These are phyloP conservation scores for Xiphophorus couchianus DNA, from an alignment of 2,113 vertebrate genomes.

Conservation along the genomic window DNA sequence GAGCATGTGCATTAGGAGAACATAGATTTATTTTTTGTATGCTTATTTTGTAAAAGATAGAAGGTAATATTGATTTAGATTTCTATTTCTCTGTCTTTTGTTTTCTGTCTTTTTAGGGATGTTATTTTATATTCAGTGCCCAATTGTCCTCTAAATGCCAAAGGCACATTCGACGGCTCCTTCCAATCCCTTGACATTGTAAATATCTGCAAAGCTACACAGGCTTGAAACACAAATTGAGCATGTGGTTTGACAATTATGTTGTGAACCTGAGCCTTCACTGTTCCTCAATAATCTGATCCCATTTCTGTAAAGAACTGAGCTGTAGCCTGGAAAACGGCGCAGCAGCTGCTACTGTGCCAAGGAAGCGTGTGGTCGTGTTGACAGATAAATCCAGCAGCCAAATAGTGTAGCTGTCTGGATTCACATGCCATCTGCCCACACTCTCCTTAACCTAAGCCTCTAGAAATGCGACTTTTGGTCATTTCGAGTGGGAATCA, in stretches of 20 bases:
- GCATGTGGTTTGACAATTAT: constrained; percentile 56
- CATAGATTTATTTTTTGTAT: constrained; percentile 40
- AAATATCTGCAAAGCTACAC: constrained; percentile 38
- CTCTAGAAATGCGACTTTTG: constrained; percentile 33
- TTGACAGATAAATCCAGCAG: constrained; percentile 65
- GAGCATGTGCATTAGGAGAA: constrained; percentile 38
- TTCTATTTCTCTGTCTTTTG: constrained; percentile 32
- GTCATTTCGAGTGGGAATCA: constrained; percentile 34
- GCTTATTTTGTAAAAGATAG: constrained; percentile 34
- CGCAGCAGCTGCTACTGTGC: constrained; percentile 48
- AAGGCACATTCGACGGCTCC: constrained; percentile 59
- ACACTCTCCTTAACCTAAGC: constrained; percentile 40
- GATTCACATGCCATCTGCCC: constrained; percentile 55
- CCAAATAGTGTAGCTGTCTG: constrained; percentile 48
- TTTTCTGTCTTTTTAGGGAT: constrained; percentile 18
- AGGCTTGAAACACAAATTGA: constrained; percentile 44
- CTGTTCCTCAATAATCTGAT: constrained; percentile 64
- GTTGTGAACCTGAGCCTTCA: constrained; percentile 57
- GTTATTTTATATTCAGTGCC: constrained; percentile 37
- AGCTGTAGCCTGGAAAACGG: constrained; percentile 46
- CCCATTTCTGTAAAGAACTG: constrained; percentile 41
- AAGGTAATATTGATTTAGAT: constrained; percentile 37
- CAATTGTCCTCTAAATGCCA: constrained; percentile 72
- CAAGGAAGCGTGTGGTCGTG: constrained; percentile 31
- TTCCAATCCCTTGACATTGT: constrained; percentile 47